Evolutionary conservation across 2,113 vertebrate species (phyloP).

Genomic region (Xenopus laevis): DNA sequence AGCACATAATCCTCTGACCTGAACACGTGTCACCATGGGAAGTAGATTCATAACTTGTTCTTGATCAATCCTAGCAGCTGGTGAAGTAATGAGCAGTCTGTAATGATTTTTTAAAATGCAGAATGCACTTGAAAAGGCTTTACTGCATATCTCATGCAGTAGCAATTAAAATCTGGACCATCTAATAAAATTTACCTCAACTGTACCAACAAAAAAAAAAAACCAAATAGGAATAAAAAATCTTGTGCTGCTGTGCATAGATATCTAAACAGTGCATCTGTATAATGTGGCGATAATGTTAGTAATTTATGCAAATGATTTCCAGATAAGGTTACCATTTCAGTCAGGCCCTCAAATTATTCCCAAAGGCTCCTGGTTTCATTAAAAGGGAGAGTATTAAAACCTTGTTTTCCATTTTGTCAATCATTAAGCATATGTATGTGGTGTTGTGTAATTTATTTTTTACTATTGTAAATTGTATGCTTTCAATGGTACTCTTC

Average conservation of each 20-base stretch:
- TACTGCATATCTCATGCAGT: slow-evolving; percentile 3
- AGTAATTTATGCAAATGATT: neutral
- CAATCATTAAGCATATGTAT: neutral
- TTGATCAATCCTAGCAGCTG: slow-evolving; percentile 41
- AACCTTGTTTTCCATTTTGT: neutral
- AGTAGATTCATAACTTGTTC: slow-evolving; percentile 41
- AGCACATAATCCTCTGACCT: slow-evolving; percentile 47
- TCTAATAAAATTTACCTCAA: neutral
- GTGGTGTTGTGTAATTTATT: too few relatives aligned
- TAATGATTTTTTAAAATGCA: slow-evolving; percentile 39
- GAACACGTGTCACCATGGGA: slow-evolving; percentile 42
- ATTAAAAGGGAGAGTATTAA: neutral
- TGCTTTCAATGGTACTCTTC: too few relatives aligned
- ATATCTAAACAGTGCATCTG: neutral
- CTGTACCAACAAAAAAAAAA: neutral
- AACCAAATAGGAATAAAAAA: neutral
- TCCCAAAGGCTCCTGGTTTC: neutral
- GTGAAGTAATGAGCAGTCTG: slow-evolving; percentile 16
- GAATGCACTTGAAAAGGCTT: slow-evolving; percentile 16
- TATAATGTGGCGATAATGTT: neutral
- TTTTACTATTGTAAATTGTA: too few relatives aligned
- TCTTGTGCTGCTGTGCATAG: neutral
- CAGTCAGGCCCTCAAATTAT: neutral
- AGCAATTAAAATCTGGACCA: slow-evolving; percentile 24
- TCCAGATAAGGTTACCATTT: neutral